phyloP scores from a whole-genome alignment of 2,888 invertebrate genomes.

The Autographa gamma region DNA sequence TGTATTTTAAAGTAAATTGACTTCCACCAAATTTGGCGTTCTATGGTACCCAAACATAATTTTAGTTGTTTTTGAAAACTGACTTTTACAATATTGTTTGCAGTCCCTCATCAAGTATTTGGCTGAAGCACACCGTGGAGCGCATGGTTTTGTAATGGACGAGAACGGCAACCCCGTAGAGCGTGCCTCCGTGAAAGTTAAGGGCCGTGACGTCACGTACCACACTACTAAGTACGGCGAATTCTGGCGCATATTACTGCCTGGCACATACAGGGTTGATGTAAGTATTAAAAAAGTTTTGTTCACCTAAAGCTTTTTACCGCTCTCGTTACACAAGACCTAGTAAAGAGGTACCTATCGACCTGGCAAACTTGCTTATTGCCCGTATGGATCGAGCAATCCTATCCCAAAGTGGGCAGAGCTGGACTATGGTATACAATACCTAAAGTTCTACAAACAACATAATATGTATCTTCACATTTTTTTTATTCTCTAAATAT shows the following conservation, averaged over 20 bases:
- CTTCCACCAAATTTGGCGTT: neutral
- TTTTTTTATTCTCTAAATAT: neutral
- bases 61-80: neutral
- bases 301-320: no score
- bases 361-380: no score
- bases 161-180: slow-evolving; percentile 94
- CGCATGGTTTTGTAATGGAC: slow-evolving; percentile 96
- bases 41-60: neutral
- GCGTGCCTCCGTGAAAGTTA: slow-evolving; percentile 93
- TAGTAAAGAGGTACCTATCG: no score
- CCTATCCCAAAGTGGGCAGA: no score
- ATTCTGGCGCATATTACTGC: slow-evolving; percentile 97
- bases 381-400: no score
- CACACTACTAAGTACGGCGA: slow-evolving; percentile 97
- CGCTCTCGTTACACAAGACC: no score
- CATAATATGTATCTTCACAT: no score
- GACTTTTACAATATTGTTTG: slow-evolving; percentile 46
- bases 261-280: slow-evolving; percentile 95
- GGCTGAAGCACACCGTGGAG: slow-evolving; percentile 96
- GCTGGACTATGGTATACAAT: no score
- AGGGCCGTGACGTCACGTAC: slow-evolving; percentile 95
- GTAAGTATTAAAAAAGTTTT: slow-evolving; percentile 83
- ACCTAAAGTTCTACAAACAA: no score
- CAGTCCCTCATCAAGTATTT: slow-evolving; percentile 95
- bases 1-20: no score